Evolutionary conservation across 2,888 invertebrate genomes (phyloP), one percentile per base, ranked within the genome.

Genomic region (Macrosoma leucophasiata): DNA sequence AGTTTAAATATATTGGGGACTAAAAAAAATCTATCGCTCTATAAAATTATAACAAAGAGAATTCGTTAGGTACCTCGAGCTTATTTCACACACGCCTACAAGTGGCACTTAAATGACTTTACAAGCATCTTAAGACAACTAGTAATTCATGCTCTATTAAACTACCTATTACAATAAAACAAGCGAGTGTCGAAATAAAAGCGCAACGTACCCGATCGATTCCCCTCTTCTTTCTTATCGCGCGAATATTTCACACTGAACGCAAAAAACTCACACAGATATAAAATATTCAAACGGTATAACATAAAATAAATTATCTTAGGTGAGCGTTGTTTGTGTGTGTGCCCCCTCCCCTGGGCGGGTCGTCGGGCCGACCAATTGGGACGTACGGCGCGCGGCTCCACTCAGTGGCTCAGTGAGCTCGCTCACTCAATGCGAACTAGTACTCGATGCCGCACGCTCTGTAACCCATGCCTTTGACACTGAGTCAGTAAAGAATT

Each of bases 251-350:
- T 82, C 82, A 82, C 82, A 84, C 81, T 78, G 81, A 79, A 82
- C 81, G 81, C 82, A 84, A 84, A 82, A 84, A 84, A 82, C 82
- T 78, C 82, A 81, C 82, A 84, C 82, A 84, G 73, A 81, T 81
- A 82, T 82, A 82, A 82, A 82, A 82, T 82, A 82, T 82, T 82
- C 82, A 82, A 81, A 82, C 81, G 79, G 77, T 82, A 79, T 82
- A 82, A 79, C 79, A 81, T 82, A 82, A 82, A 82, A 82, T 82
- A 82, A 82, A 81, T 82, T 82, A 82, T 82, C 81, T 82, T 82
- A 82, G 82, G 79, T 82, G 81, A 70, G 76, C 14, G 55, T 61
- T 60, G 70, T 53, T 55, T 67, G 81, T 79, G 82, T 78, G 82
- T 58, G 78, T 71, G 51, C 77, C 74, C 77, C 78, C 76, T 70